Conservation (phyloP, 30 jellyfish, hydroid and myxozoan genomes). For the Aurelia coerulea region DNA sequence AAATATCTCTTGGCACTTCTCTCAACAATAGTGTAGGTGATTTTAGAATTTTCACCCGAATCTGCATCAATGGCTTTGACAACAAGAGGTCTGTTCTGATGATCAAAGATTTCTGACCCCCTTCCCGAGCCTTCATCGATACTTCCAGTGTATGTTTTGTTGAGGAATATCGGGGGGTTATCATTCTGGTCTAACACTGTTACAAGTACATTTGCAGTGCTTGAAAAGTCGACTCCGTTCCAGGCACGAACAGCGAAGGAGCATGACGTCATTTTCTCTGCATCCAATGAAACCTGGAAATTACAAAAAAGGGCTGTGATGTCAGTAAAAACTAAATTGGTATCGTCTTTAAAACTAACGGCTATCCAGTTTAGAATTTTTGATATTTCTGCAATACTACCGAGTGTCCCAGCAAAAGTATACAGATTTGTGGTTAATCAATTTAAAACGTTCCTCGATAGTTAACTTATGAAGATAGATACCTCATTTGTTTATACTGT, state of each 20-base stretch:
- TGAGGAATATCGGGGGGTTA: constrained; percentile 77
- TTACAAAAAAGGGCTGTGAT: background rate
- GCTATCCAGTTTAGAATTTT: no score
- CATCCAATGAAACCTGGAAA: constrained; percentile 77
- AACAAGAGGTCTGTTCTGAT: constrained; percentile 49
- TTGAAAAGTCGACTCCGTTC: constrained; percentile 34
- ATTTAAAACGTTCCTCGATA: no score
- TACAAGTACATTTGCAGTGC: constrained; percentile 57
- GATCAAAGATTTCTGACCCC: constrained; percentile 74
- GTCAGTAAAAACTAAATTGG: background rate
- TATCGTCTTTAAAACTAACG: no score
- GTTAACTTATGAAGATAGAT: no score
- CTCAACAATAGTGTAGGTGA: constrained; percentile 73
- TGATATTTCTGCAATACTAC: no score
- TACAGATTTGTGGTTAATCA: no score
- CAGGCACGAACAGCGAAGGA: constrained; percentile 65
- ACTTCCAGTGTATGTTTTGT: constrained; percentile 72
- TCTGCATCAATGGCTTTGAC: constrained; percentile 84
- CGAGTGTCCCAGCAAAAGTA: no score
- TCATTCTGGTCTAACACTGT: constrained; percentile 80
- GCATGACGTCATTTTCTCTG: constrained; percentile 70
- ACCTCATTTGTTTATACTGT: no score
- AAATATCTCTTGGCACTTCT: constrained; percentile 73
- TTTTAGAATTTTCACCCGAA: constrained; percentile 80
- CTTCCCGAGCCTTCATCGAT: constrained; percentile 88